phyloP scores from a whole-genome alignment of 2,797 vertebrate species.

The Crenuchus spilurus region DNA sequence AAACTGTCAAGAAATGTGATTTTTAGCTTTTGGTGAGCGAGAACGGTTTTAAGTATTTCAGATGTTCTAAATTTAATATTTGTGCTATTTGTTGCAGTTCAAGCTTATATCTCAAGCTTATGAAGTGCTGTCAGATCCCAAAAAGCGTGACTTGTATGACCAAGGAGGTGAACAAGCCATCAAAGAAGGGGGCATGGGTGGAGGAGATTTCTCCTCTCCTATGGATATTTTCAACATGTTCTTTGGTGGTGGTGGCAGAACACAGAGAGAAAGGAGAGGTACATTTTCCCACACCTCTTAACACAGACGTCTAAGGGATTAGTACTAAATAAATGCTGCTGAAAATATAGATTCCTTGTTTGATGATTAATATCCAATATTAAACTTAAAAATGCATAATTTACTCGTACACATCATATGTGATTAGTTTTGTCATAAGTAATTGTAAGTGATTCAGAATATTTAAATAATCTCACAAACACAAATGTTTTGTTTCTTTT shows the following conservation, averaged over 20 bases:
- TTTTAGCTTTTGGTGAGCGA: neutral
- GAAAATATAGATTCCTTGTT: no score
- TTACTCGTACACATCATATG: no score
- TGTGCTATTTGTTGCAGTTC: conserved; percentile 79
- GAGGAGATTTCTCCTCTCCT: conserved; percentile 87
- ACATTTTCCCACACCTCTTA: neutral
- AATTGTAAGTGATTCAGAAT: neutral
- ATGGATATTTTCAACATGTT: conserved; percentile 99
- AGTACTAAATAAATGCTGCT: neutral
- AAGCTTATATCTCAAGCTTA: conserved; percentile 98
- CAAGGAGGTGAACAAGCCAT: conserved; percentile 97
- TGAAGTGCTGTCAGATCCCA: conserved; percentile 93
- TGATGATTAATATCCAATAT: neutral
- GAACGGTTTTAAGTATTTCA: neutral
- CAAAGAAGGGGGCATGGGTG: conserved; percentile 91
- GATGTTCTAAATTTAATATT: neutral
- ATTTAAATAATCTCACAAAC: neutral
- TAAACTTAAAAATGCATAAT: neutral
- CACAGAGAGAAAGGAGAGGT: conserved; percentile 95
- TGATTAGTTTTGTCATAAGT: no score
- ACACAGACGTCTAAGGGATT: neutral
- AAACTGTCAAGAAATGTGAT: neutral
- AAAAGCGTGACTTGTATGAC: conserved; percentile 95
- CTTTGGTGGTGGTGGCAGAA: conserved; percentile 94
- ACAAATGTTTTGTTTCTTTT: neutral